phyloP scores from a whole-genome alignment of 2,113 vertebrate genomes.

The Delphinapterus leucas region DNA sequence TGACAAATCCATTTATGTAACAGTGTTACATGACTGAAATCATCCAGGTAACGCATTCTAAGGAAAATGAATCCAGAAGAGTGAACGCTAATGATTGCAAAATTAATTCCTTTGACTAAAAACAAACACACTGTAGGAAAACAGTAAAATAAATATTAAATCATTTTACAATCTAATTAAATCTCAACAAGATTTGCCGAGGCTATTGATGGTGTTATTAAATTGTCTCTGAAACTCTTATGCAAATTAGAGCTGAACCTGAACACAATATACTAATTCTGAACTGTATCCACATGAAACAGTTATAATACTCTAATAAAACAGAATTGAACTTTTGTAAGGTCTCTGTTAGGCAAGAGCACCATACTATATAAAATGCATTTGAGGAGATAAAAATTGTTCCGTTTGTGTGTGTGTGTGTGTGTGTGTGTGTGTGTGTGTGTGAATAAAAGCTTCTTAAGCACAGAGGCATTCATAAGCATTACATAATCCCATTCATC shows the following conservation, averaged over 20 bases:
- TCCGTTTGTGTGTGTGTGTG: not conserved
- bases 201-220: constrained; percentile 56
- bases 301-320: not conserved
- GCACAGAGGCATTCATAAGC: not conserved
- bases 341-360: not conserved
- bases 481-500: not conserved
- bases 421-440: not conserved
- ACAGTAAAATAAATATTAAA: constrained; percentile 60
- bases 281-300: not conserved
- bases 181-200: constrained; percentile 71
- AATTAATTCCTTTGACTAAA: constrained; percentile 77
- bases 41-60: constrained; percentile 36
- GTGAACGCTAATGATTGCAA: constrained; percentile 47
- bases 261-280: not conserved
- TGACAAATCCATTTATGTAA: not conserved
- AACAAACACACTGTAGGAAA: constrained; percentile 62
- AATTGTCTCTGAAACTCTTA: constrained; percentile 70
- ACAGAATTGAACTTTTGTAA: not conserved
- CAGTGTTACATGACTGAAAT: not conserved
- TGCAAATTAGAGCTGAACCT: constrained; percentile 47
- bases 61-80: constrained; percentile 36
- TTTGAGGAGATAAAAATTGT: not conserved
- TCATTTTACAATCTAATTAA: constrained; percentile 75
- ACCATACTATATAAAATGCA: accelerated
- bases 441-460: accelerated